Conservation (phyloP, 1,140 invertebrate species). For the Zaprionus africanus region DNA sequence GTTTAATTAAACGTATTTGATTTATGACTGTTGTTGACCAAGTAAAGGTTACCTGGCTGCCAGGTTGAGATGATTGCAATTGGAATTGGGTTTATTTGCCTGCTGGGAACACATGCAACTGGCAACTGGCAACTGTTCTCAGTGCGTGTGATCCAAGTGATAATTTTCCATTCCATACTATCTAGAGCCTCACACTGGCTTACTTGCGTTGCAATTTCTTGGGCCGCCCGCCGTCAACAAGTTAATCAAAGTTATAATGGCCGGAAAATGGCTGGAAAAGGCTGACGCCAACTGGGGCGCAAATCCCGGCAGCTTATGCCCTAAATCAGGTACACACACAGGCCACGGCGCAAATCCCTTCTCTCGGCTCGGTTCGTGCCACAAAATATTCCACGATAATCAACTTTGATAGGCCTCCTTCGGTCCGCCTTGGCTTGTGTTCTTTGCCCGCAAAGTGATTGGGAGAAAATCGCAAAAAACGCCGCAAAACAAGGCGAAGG, state of each 20-base stretch:
- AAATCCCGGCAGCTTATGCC: slow-evolving; percentile 70
- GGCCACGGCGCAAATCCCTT: slow-evolving; percentile 73
- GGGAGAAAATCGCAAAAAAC: slow-evolving; percentile 63
- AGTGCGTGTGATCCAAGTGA: neutral
- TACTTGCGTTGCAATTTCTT: slow-evolving; percentile 51
- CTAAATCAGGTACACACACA: slow-evolving; percentile 65
- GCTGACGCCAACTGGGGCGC: slow-evolving; percentile 52
- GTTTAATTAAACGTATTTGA: slow-evolving; percentile 82
- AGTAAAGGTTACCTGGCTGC: slow-evolving; percentile 1
- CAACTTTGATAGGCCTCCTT: slow-evolving; percentile 74
- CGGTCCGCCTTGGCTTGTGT: neutral
- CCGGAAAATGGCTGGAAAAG: slow-evolving; percentile 14
- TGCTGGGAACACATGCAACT: neutral
- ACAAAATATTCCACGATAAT: slow-evolving; percentile 78
- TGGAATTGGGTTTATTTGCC: neutral
- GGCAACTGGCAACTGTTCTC: neutral
- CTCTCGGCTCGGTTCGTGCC: slow-evolving; percentile 59
- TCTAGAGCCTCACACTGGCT: neutral
- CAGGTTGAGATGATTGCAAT: slow-evolving; percentile 41
- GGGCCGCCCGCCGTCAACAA: slow-evolving; percentile 50
- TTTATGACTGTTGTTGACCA: slow-evolving; percentile 67
- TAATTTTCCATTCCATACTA: neutral
- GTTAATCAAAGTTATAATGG: slow-evolving; percentile 66
- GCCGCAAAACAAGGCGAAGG: slow-evolving; percentile 39
- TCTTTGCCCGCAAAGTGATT: slow-evolving; percentile 62